phyloP scores from a whole-genome alignment of 2,888 invertebrate genomes.

The Erebia aethiops region DNA sequence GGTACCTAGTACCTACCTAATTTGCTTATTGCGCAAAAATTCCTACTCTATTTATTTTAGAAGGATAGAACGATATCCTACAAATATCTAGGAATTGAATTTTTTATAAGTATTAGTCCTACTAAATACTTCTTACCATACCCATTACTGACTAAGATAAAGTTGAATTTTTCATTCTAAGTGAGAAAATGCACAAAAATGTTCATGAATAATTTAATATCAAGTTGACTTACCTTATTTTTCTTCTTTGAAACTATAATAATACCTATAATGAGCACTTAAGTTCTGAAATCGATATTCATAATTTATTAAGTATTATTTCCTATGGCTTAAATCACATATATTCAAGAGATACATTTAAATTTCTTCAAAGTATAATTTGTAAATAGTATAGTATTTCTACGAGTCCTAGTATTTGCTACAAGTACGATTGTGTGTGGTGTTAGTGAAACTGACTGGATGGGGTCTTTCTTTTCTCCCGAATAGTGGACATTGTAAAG shows the following conservation, averaged over 20 bases:
- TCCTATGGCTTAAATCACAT: not conserved
- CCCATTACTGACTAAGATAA: not conserved
- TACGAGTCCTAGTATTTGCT: conserved; percentile 13
- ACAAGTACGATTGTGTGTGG: conserved; percentile 25
- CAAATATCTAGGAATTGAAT: too few relatives aligned
- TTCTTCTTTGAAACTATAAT: not conserved
- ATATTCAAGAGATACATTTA: too few relatives aligned
- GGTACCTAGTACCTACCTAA: too few relatives aligned
- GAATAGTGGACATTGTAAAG: conserved; percentile 21
- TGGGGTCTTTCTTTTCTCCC: conserved; percentile 12
- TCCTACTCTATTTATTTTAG: too few relatives aligned
- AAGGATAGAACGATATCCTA: too few relatives aligned
- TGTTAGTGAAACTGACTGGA: conserved; percentile 16
- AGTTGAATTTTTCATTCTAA: too few relatives aligned
- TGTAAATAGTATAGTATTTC: not conserved
- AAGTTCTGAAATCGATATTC: not conserved
- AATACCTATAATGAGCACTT: not conserved
- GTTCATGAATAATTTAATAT: not conserved
- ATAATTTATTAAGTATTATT: not conserved
- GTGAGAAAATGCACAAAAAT: too few relatives aligned
- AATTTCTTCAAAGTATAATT: too few relatives aligned
- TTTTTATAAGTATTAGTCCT: too few relatives aligned
- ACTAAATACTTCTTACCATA: not conserved
- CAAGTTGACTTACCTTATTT: not conserved
- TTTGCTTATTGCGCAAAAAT: too few relatives aligned